Percentiles rank a stretch among this genome's conserved stretches.
Conservation (phyloP, 2,797 vertebrate species). For the Bovichtus variegatus region DNA sequence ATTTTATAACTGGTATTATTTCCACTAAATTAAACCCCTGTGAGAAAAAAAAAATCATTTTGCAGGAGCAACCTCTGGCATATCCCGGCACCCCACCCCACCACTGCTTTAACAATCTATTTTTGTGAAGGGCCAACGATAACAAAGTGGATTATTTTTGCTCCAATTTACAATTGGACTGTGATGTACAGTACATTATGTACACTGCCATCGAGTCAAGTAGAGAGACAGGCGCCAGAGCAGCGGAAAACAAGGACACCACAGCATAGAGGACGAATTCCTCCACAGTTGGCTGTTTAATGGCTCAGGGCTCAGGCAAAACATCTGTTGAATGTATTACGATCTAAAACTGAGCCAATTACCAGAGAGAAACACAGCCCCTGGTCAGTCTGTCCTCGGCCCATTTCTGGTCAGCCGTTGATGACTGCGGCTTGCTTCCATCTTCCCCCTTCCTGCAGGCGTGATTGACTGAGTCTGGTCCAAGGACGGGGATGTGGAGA, state of each 20-base stretch:
- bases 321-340: conserved; percentile 79
- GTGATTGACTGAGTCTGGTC: conserved; percentile 68
- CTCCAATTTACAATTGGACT: conserved; percentile 24
- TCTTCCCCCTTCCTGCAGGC: conserved; percentile 56
- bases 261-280: conserved; percentile 59
- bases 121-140: neutral
- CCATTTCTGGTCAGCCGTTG: conserved; percentile 68
- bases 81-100: neutral
- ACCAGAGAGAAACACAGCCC: conserved; percentile 69
- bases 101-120: neutral
- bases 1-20: neutral
- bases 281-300: conserved; percentile 66
- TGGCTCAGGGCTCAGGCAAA: conserved; percentile 71
- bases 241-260: conserved; percentile 63
- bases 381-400: conserved; percentile 66
- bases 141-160: conserved; percentile 16
- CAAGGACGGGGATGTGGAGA: conserved; percentile 74
- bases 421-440: conserved; percentile 60
- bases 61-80: neutral
- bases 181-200: conserved; percentile 29
- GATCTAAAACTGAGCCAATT: conserved; percentile 78
- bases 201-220: conserved; percentile 40
- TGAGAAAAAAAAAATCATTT: neutral
- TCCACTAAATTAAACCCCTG: neutral
- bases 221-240: conserved; percentile 30